Evolutionary conservation across 2,113 vertebrate genomes (phyloP).

Genomic region (Bufo gargarizans): DNA sequence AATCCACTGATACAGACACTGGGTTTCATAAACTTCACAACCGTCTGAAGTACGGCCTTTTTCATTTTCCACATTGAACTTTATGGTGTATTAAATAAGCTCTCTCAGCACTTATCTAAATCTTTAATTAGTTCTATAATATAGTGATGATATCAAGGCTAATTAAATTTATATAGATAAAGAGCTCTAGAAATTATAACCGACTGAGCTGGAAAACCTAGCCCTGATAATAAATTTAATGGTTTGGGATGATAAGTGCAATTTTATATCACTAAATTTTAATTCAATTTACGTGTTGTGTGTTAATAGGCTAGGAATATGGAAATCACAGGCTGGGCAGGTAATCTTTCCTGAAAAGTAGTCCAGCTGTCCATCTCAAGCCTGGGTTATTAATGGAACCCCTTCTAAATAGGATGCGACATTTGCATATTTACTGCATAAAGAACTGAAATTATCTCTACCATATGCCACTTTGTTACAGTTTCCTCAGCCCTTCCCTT

Average conservation of each 20-base stretch:
- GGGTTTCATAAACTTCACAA: constrained; percentile 55
- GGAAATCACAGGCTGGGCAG: constrained; percentile 69
- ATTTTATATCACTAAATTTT: constrained; percentile 74
- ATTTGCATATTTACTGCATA: constrained; percentile 75
- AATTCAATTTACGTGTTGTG: constrained; percentile 75
- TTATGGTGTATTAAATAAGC: constrained; percentile 78
- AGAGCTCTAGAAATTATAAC: constrained; percentile 78
- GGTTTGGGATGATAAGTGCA: constrained; percentile 74
- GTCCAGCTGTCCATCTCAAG: constrained; percentile 71
- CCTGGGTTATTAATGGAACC: constrained; percentile 73
- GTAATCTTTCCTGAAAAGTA: constrained; percentile 67
- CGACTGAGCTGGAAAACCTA: constrained; percentile 81
- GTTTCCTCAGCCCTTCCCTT: constrained; percentile 67
- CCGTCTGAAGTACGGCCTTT: constrained; percentile 66
- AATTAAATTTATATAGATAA: constrained; percentile 88
- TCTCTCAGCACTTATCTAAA: constrained; percentile 83
- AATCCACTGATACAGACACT: constrained; percentile 61
- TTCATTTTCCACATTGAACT: constrained; percentile 73
- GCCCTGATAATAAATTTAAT: constrained; percentile 79
- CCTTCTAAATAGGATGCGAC: constrained; percentile 69
- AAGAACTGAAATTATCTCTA: constrained; percentile 68
- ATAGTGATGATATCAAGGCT: constrained; percentile 83
- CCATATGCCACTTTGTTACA: constrained; percentile 70
- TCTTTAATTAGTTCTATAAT: constrained; percentile 88
- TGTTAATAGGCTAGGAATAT: constrained; percentile 78